Percentiles rank a stretch among this genome's conserved stretches.
phyloP scores from a whole-genome alignment of 2,797 vertebrate genomes.

The Esox lucius region DNA sequence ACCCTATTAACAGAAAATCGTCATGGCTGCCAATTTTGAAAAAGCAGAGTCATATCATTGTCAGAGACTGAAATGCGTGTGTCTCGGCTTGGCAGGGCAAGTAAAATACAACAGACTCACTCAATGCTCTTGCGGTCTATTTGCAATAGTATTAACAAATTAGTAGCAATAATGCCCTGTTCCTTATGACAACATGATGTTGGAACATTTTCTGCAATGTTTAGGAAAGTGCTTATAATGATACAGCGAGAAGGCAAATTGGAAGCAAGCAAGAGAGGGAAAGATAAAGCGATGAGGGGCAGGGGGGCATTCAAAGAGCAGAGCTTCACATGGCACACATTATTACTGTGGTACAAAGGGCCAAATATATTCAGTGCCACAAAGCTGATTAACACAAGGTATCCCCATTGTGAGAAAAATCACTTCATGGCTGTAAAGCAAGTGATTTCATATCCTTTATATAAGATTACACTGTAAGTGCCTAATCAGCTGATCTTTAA shows the following conservation, averaged over 20 bases:
- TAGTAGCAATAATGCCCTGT: not conserved
- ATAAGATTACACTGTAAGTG: slow-evolving; percentile 78
- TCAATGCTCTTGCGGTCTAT: not conserved
- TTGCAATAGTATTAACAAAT: not conserved
- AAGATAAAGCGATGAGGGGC: slow-evolving; percentile 5
- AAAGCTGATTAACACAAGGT: slow-evolving; percentile 78
- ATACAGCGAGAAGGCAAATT: slow-evolving; percentile 27
- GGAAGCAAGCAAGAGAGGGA: not conserved
- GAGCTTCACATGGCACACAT: slow-evolving; percentile 56
- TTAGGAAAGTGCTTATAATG: slow-evolving; percentile 39
- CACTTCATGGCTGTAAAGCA: slow-evolving; percentile 73
- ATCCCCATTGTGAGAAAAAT: slow-evolving; percentile 74
- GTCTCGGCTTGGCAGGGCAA: not conserved
- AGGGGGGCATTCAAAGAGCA: slow-evolving; percentile 35
- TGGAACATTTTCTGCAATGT: not conserved
- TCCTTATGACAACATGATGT: not conserved
- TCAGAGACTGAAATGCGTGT: not conserved
- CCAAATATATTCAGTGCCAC: slow-evolving; percentile 68
- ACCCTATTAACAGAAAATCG: slow-evolving; percentile 6
- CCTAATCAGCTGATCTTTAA: slow-evolving; percentile 79
- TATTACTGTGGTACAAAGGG: slow-evolving; percentile 65
- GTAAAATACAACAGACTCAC: not conserved
- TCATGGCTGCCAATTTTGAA: slow-evolving; percentile 30
- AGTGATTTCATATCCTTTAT: slow-evolving; percentile 76
- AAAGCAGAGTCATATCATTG: slow-evolving; percentile 31